Evolutionary conservation across 2,113 vertebrate species (phyloP).

Genomic region (Egretta garzetta): DNA sequence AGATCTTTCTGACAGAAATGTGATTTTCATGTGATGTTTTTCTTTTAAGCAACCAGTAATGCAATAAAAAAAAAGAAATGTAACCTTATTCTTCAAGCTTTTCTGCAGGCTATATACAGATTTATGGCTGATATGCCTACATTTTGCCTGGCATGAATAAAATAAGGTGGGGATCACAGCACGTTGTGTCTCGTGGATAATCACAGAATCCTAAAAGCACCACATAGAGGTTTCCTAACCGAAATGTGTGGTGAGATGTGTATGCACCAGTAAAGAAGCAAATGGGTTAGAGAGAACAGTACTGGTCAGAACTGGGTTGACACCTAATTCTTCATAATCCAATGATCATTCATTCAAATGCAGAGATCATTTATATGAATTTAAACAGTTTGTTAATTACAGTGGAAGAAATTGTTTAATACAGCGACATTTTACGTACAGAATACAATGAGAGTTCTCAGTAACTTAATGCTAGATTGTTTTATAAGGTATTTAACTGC

Average conservation of each 20-base stretch:
- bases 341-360: background rate
- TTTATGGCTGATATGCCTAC: background rate
- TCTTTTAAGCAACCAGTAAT: background rate
- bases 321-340: background rate
- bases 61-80: background rate
- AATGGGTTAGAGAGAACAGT: background rate
- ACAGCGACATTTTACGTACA: background rate
- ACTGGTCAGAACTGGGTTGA: background rate
- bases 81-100: background rate
- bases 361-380: background rate
- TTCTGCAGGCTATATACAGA: background rate
- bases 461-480: background rate
- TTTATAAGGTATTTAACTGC: background rate
- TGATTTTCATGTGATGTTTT: background rate
- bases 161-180: background rate
- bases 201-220: background rate
- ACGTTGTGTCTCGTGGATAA: background rate
- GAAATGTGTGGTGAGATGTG: background rate
- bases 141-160: background rate
- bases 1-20: conserved; percentile 4
- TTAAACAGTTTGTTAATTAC: background rate
- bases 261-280: background rate
- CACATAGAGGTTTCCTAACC: background rate
- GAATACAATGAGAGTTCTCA: background rate
- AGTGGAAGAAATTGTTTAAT: background rate